Percentiles rank a stretch among this genome's conserved stretches.
Conservation (phyloP, 2,797 vertebrate genomes). For the Xiphorhynchus erythropygius region DNA sequence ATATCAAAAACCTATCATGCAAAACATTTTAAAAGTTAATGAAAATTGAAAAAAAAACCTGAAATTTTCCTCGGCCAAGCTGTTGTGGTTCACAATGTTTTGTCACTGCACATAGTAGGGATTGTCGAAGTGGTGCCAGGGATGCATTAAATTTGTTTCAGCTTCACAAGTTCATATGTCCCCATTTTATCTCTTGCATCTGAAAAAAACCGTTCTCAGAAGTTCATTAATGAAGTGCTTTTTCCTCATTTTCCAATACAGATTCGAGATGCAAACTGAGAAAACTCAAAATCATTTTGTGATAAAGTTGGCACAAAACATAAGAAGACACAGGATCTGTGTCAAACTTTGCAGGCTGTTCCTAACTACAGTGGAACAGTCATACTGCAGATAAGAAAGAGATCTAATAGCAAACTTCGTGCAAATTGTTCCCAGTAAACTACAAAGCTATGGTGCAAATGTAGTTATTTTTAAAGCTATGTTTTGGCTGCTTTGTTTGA, state of each 20-base stretch:
- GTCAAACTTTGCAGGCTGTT: background rate
- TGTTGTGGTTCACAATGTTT: background rate
- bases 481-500: slow-evolving; percentile 25
- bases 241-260: background rate
- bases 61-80: background rate
- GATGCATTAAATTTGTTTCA: background rate
- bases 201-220: background rate
- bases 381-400: background rate
- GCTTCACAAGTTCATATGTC: background rate
- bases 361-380: background rate
- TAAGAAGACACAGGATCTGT: background rate
- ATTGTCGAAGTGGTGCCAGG: background rate
- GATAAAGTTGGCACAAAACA: background rate
- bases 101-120: background rate
- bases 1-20: background rate
- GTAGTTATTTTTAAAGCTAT: slow-evolving; percentile 6
- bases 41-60: background rate
- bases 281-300: background rate
- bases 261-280: background rate
- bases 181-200: background rate
- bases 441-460: background rate
- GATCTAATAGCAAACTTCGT: background rate
- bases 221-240: background rate
- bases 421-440: background rate
- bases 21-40: background rate